A percentile compares a stretch with the other conserved stretches of the same genome.
Conservation (phyloP, 1,140 invertebrate species). For the Heliconius eleuchia region DNA sequence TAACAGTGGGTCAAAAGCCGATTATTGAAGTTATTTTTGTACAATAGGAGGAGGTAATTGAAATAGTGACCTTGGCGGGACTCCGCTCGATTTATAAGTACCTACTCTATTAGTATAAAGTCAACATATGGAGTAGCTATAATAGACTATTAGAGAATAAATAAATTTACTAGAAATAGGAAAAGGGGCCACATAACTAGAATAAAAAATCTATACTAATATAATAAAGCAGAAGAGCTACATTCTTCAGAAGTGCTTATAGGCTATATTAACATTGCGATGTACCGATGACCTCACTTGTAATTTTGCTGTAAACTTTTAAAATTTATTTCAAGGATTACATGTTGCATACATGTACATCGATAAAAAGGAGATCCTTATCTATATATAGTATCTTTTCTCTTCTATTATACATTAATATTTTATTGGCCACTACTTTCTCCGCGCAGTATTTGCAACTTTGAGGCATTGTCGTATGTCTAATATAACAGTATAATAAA, state of each 20-base stretch:
- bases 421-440: not conserved
- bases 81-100: conserved; percentile 25
- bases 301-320: too few species aligned
- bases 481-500: conserved; percentile 19
- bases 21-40: conserved; percentile 38
- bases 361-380: not conserved
- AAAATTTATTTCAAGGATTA: not conserved
- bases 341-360: not conserved
- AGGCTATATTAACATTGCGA: too few species aligned
- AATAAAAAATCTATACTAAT: too few species aligned
- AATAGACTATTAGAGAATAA: too few species aligned
- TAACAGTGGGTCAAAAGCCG: conserved; percentile 36
- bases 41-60: conserved; percentile 32
- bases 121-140: not conserved
- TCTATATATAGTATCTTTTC: not conserved
- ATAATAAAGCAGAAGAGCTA: too few species aligned
- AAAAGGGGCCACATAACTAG: not conserved
- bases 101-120: not conserved
- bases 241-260: too few species aligned
- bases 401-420: not conserved
- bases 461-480: conserved; percentile 14
- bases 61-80: conserved; percentile 32
- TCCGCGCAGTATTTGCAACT: conserved; percentile 23
- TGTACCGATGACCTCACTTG: too few species aligned
- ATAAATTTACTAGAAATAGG: not conserved